Percentiles rank a stretch among this genome's conserved stretches.
Evolutionary conservation across 2,888 invertebrate genomes (phyloP).

Genomic region (Brachyptera putata): DNA sequence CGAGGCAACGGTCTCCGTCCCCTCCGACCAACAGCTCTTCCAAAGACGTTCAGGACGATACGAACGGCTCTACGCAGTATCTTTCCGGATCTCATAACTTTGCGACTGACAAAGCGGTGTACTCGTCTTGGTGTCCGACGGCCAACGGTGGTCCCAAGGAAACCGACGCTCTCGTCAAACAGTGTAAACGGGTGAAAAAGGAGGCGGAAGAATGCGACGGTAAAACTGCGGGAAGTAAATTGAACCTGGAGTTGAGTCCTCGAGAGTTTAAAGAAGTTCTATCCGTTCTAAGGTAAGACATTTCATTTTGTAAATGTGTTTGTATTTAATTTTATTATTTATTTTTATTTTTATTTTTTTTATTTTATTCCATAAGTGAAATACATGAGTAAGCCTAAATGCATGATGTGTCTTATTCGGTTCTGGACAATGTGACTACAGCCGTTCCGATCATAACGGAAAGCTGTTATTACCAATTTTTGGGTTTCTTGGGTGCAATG

Average conservation of each 20-base stretch:
- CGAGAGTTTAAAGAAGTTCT: constrained; percentile 46
- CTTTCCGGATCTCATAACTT: background rate
- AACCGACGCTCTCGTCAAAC: too few species aligned
- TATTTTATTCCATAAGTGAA: too few species aligned
- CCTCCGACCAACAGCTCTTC: too few species aligned
- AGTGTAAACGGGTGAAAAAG: constrained; percentile 40
- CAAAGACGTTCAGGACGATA: background rate
- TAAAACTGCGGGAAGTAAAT: constrained; percentile 37
- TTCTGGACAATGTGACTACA: too few species aligned
- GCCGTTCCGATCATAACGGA: too few species aligned
- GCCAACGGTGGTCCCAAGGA: too few species aligned
- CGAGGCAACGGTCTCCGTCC: background rate
- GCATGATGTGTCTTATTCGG: too few species aligned
- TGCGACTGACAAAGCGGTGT: background rate
- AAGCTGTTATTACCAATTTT: too few species aligned
- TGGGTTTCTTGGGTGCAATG: too few species aligned
- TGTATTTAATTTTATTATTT: background rate
- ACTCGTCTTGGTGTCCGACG: background rate
- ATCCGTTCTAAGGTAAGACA: constrained; percentile 41
- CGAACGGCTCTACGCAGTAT: background rate
- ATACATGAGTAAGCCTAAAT: too few species aligned
- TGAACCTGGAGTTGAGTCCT: constrained; percentile 45
- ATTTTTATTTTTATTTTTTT: too few species aligned
- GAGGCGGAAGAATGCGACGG: constrained; percentile 25
- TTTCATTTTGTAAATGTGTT: background rate